A percentile compares a stretch with the other conserved stretches of the same genome.
Evolutionary conservation across 1,140 invertebrate genomes (phyloP).

Genomic region (Leptinotarsa texana): DNA sequence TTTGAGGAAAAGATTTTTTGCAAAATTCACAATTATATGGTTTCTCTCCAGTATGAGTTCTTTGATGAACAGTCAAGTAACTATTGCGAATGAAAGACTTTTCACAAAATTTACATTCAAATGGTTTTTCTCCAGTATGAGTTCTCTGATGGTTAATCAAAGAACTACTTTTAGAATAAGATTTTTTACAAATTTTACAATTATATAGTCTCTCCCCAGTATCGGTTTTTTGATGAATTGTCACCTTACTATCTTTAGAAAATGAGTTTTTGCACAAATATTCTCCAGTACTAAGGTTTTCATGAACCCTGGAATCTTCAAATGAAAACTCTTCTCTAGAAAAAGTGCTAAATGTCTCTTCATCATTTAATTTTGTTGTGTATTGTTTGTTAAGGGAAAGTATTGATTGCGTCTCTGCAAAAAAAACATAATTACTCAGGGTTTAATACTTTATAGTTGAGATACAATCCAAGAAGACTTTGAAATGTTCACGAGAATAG

Average conservation of each 20-base stretch:
- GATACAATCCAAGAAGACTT: too few relatives aligned
- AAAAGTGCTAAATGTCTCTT: too few relatives aligned
- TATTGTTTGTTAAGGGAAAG: too few relatives aligned
- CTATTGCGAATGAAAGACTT: conserved; percentile 54
- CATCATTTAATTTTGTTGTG: too few relatives aligned
- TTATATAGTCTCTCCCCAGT: conserved; percentile 57
- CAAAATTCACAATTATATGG: conserved; percentile 74
- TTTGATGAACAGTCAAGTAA: conserved; percentile 39
- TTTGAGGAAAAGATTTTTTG: conserved; percentile 62
- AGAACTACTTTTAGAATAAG: conserved; percentile 59
- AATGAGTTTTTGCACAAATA: conserved; percentile 58
- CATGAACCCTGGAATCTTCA: too few relatives aligned
- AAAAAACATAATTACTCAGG: too few relatives aligned
- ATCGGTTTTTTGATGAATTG: conserved; percentile 62
- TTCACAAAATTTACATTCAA: conserved; percentile 58
- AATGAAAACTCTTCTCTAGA: too few relatives aligned
- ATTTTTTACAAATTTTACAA: conserved; percentile 60
- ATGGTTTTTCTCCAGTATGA: conserved; percentile 61
- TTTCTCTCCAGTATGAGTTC: conserved; percentile 71
- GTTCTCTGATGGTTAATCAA: conserved; percentile 61
- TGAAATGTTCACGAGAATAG: too few relatives aligned
- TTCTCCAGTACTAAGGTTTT: too few relatives aligned
- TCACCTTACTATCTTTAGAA: conserved; percentile 34
- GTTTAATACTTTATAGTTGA: too few relatives aligned
- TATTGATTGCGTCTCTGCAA: too few relatives aligned